Conservation (phyloP, 2,113 vertebrate genomes). For the Tauraco erythrolophus region DNA sequence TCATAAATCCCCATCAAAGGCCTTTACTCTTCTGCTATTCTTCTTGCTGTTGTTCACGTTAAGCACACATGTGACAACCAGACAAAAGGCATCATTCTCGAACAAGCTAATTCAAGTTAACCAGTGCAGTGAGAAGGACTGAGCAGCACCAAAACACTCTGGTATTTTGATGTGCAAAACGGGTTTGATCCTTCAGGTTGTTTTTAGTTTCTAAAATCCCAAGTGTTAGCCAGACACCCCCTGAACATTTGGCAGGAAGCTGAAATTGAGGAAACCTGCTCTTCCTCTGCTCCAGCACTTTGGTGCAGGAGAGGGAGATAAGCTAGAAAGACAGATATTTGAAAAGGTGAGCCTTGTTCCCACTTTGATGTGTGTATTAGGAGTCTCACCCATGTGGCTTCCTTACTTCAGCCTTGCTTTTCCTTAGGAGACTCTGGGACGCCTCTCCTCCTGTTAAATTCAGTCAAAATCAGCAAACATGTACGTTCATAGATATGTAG, state of each 20-base stretch:
- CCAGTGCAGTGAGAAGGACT: constrained; percentile 7
- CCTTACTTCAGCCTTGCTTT: background rate
- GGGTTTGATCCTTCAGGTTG: background rate
- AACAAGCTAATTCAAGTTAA: constrained; percentile 57
- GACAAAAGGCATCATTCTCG: constrained; percentile 44
- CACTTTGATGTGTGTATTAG: background rate
- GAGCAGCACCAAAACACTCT: constrained; percentile 11
- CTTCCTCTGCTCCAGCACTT: constrained; percentile 11
- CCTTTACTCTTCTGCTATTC: constrained; percentile 39
- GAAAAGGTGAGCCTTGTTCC: background rate
- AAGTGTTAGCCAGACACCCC: constrained; percentile 9
- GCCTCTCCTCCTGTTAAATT: background rate
- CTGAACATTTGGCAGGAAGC: background rate
- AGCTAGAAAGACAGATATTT: background rate
- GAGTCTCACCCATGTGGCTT: fast-evolving
- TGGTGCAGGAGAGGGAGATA: background rate
- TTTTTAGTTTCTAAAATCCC: background rate
- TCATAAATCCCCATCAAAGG: constrained; percentile 49
- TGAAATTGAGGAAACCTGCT: background rate
- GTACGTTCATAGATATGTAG: background rate
- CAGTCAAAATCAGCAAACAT: background rate
- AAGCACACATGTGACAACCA: constrained; percentile 24
- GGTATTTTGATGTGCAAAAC: constrained; percentile 13
- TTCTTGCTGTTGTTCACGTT: constrained; percentile 30
- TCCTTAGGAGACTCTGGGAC: background rate